Conservation (phyloP, 2,888 invertebrate genomes). For the Trissoscelio sp. region DNA sequence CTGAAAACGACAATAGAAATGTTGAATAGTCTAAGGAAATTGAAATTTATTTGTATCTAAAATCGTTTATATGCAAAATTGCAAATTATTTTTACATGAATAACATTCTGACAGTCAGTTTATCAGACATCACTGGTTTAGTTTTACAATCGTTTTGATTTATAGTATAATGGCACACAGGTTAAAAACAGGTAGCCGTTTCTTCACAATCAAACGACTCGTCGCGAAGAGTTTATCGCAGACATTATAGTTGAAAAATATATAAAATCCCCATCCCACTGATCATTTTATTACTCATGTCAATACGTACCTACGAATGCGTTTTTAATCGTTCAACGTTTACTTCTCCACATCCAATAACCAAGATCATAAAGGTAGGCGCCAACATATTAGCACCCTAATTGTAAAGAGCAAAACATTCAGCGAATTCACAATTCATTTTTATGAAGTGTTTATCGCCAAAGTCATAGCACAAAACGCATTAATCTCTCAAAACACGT, state of each 20-base stretch:
- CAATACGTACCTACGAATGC: conserved; percentile 35
- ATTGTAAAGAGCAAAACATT: conserved; percentile 61
- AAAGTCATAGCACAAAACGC: conserved; percentile 52
- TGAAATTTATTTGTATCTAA: no score
- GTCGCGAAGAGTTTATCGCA: conserved; percentile 33
- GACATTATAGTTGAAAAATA: conserved; percentile 31
- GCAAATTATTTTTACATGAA: no score
- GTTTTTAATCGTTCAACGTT: conserved; percentile 45
- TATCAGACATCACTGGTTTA: conserved; percentile 11
- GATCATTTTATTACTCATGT: conserved; percentile 38
- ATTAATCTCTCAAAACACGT: conserved; percentile 58
- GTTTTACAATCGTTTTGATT: conserved; percentile 23
- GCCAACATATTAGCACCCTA: conserved; percentile 50
- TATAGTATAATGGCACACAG: conserved; percentile 9
- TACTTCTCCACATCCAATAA: conserved; percentile 41
- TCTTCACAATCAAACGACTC: conserved; percentile 16
- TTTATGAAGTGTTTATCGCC: conserved; percentile 65
- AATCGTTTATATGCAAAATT: no score
- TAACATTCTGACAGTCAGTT: not conserved
- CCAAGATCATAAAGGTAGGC: conserved; percentile 36
- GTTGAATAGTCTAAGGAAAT: no score
- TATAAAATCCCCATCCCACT: conserved; percentile 19
- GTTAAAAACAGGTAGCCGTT: conserved; percentile 31
- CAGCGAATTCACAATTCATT: conserved; percentile 62
- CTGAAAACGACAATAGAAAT: no score